Conservation (phyloP, 2,888 invertebrate species). For the Drosophila barbarae region DNA sequence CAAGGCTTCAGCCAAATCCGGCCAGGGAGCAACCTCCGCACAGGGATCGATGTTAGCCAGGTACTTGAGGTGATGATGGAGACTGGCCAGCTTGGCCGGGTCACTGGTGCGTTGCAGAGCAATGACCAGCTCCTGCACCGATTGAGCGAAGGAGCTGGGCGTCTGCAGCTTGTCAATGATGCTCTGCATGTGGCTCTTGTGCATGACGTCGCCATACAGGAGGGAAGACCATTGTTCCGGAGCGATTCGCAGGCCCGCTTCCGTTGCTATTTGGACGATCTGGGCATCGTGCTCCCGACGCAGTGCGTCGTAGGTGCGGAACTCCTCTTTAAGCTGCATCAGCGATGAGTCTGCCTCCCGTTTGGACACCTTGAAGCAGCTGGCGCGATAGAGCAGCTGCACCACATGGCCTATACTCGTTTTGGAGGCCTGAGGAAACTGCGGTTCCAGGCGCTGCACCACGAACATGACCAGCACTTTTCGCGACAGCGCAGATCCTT, state of each 20-base stretch:
- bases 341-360: conserved; percentile 97
- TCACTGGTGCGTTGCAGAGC: conserved; percentile 93
- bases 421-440: conserved; percentile 97
- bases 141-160: conserved; percentile 94
- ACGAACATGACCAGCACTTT: conserved; percentile 99
- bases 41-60: conserved; percentile 93
- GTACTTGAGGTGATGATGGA: conserved; percentile 90
- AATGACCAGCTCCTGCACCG: conserved; percentile 94
- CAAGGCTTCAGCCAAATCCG: conserved; percentile 84
- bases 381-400: conserved; percentile 97
- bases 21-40: conserved; percentile 85
- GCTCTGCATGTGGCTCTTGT: conserved; percentile 98
- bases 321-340: conserved; percentile 99
- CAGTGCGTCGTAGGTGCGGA: conserved; percentile 94
- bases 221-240: conserved; percentile 99
- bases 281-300: conserved; percentile 98
- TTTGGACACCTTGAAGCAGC: conserved; percentile 99
- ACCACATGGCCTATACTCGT: conserved; percentile 99
- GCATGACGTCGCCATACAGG: conserved; percentile 95
- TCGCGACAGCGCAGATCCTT: conserved; percentile 95
- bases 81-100: conserved; percentile 88
- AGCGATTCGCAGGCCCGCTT: conserved; percentile 96
- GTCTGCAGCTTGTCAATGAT: conserved; percentile 95
- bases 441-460: conserved; percentile 96
- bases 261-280: conserved; percentile 98